Evolutionary conservation across 2,888 invertebrate species (phyloP).

Genomic region (Aplocera efformata): DNA sequence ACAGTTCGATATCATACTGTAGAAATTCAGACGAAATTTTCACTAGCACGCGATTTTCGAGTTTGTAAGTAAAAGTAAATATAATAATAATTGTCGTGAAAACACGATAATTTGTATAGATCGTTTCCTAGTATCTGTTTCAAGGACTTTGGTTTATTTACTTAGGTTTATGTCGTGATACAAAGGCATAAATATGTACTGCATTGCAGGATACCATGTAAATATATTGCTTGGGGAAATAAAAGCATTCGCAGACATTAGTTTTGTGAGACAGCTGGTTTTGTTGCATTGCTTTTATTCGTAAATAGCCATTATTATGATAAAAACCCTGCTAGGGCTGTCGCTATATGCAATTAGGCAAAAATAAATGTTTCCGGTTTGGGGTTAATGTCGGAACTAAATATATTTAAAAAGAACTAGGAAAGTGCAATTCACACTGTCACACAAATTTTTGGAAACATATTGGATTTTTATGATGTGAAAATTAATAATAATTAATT

Average conservation of each 20-base stretch:
- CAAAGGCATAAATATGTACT: constrained; percentile 14
- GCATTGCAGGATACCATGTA: constrained; percentile 17
- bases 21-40: constrained; percentile 18
- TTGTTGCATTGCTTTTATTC: background rate
- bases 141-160: constrained; percentile 15
- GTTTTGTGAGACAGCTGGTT: constrained; percentile 1
- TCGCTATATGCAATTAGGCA: too few relatives aligned
- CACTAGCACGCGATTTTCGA: constrained; percentile 42
- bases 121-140: constrained; percentile 4
- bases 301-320: background rate
- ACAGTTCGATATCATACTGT: constrained; percentile 15
- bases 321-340: too few relatives aligned
- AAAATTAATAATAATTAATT: too few relatives aligned
- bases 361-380: too few relatives aligned
- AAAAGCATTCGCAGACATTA: constrained; percentile 1
- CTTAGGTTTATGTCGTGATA: constrained; percentile 15
- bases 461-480: too few relatives aligned
- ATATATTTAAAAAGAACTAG: too few relatives aligned
- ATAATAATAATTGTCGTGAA: constrained; percentile 30
- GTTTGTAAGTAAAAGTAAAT: constrained; percentile 30
- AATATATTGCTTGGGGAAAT: constrained; percentile 8
- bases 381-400: too few relatives aligned
- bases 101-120: constrained; percentile 10
- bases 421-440: too few relatives aligned
- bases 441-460: too few relatives aligned